phyloP scores from a whole-genome alignment of 2,888 invertebrate genomes.

The Nebria brevicollis region DNA sequence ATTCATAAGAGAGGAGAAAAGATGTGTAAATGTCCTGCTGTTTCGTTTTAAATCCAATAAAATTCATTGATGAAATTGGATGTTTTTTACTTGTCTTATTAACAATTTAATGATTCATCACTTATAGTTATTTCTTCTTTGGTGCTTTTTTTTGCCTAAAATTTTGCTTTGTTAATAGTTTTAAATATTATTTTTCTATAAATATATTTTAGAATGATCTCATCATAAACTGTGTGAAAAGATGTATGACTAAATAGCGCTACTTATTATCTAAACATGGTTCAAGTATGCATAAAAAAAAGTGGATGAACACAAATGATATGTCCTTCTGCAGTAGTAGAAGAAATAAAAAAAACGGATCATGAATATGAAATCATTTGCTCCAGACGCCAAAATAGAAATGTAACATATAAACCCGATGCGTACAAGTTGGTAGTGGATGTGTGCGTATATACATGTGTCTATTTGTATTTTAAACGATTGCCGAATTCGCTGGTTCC shows the following conservation, averaged over 20 bases:
- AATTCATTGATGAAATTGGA: neutral
- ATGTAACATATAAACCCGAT: neutral
- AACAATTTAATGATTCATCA: neutral
- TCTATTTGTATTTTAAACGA: constrained; percentile 7
- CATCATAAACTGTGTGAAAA: no score
- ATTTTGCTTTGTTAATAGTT: no score
- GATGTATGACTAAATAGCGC: no score
- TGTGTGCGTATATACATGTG: constrained; percentile 7
- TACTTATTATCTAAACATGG: no score
- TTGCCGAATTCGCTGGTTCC: neutral
- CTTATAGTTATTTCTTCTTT: no score
- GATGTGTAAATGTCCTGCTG: constrained; percentile 14
- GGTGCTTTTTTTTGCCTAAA: no score
- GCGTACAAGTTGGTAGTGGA: neutral
- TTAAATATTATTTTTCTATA: no score
- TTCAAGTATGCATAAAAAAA: no score
- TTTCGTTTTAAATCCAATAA: constrained; percentile 19
- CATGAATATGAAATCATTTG: neutral
- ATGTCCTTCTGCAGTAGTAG: neutral
- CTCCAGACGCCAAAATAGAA: neutral
- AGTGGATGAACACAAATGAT: neutral
- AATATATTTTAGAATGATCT: no score
- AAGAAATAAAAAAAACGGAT: neutral
- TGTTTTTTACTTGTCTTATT: neutral
- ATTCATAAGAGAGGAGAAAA: constrained; percentile 14